Percentiles rank a stretch among this genome's conserved stretches.
Conservation (phyloP, 2,113 vertebrate species). For the Microtus ochrogaster region DNA sequence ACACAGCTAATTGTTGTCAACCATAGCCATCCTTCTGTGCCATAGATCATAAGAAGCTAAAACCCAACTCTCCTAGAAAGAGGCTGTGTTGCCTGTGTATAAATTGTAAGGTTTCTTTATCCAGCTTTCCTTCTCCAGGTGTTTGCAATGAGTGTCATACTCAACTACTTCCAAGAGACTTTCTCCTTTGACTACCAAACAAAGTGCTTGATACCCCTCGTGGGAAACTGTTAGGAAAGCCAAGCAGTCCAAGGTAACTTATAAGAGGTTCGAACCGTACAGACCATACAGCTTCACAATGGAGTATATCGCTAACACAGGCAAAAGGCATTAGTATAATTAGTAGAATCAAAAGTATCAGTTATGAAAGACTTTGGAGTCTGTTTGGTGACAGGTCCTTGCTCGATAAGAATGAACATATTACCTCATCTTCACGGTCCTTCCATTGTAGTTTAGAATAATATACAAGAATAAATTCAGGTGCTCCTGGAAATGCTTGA, state of each 20-base stretch:
- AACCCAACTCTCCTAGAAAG: neutral
- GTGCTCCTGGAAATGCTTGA: neutral
- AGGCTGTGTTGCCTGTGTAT: neutral
- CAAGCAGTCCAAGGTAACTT: constrained; percentile 2
- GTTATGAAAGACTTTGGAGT: neutral
- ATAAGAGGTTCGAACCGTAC: neutral
- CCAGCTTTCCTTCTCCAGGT: constrained; percentile 36
- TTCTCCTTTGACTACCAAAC: constrained; percentile 43
- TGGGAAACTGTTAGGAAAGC: constrained; percentile 18
- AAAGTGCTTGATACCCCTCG: neutral
- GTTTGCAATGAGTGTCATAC: neutral
- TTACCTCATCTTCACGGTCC: neutral
- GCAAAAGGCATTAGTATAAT: neutral
- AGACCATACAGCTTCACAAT: neutral
- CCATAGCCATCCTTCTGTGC: neutral
- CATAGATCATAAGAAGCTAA: neutral
- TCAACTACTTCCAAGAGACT: neutral
- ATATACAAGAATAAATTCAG: neutral
- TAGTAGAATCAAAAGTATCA: neutral
- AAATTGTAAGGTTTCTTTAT: neutral
- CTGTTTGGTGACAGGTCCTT: neutral
- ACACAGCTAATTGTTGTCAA: neutral
- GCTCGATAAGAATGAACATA: neutral
- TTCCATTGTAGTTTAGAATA: neutral
- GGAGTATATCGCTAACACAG: neutral